Base-by-base conservation (phyloP, 2,113 vertebrate species). In the Pygoscelis adeliae region DNA sequence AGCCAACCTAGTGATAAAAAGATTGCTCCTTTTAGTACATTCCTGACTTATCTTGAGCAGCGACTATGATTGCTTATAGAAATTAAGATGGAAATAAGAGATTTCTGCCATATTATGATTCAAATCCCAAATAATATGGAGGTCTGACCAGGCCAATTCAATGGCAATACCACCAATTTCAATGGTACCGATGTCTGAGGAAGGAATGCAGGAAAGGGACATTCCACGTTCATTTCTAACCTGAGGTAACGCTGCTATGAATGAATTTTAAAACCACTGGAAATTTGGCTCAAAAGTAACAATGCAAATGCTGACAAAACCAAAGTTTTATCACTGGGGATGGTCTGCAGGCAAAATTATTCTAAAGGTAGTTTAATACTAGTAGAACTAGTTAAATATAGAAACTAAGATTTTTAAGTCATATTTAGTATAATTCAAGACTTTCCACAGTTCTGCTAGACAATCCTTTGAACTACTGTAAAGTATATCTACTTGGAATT, bases 341-440 rank as follows among this genome's bases (percentile, higher is more conserved):
- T 71, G 58, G 21, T 66, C 55, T 76, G 16, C 13, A 56, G 30
- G n/a, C 17, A 53, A 87, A 94, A 72, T 53, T 49, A 53, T 83
- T 85, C 34, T 72, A 42, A 69, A 88, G 12, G 17, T 29, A 50
- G 44, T 15, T 40, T 89, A 84, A 61, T 83, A 22, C 13, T 46
- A 53, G 40, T 42, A 42, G 29, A 82, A 49, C 8, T n/a, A 62
- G 32, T 56, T 17, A 85, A 91, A 76, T 38, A 61, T 1, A 89
- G 36, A 82, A 80, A 62, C 8, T 49, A 96, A 90, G 30, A 50
- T 46, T 91, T 85, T 90, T 20, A 93, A 95, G 47, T 97, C 36
- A 70, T 86, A 59, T 87, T 96, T 96, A 77, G 77, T 65, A 66
- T 92, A 90, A 97, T 94, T 91, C 62, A 70, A 82, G 58, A 30